A percentile compares a stretch with the other conserved stretches of the same genome.
These are phyloP conservation scores for Pomacea canaliculata DNA, from an alignment of 2,888 invertebrate species.

Conservation along the genomic window DNA sequence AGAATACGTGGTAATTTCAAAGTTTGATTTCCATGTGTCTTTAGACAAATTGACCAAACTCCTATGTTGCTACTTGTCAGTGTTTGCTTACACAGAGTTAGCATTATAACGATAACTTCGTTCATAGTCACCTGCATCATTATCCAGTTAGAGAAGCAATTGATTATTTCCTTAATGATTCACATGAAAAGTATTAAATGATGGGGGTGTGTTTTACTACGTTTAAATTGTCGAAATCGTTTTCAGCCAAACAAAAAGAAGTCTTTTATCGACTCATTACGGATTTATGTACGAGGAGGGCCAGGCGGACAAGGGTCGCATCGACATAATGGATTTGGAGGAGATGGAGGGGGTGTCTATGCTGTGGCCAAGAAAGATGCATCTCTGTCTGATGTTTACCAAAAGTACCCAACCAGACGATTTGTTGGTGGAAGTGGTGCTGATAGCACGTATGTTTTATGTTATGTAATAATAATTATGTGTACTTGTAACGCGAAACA, in stretches of 20 bases:
- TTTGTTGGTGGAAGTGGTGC: conserved; percentile 80
- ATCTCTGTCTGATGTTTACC: conserved; percentile 66
- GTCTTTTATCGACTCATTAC: conserved; percentile 84
- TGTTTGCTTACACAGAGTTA: too few relatives aligned
- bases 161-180: too few relatives aligned
- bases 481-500: too few relatives aligned
- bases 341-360: conserved; percentile 89
- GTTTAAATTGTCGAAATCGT: neutral
- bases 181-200: too few relatives aligned
- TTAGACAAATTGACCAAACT: too few relatives aligned
- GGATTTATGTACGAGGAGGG: conserved; percentile 85
- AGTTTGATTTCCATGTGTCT: too few relatives aligned
- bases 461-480: neutral
- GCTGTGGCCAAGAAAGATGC: conserved; percentile 70
- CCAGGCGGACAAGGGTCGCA: conserved; percentile 84
- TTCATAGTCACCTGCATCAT: too few relatives aligned
- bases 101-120: too few relatives aligned
- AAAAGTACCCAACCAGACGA: conserved; percentile 74
- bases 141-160: too few relatives aligned
- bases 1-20: too few relatives aligned
- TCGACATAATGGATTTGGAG: conserved; percentile 88
- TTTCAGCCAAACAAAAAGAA: conserved; percentile 19
- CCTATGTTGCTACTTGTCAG: too few relatives aligned
- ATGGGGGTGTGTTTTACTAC: too few relatives aligned
- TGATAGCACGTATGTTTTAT: conserved; percentile 76